Evolutionary conservation across 2,113 vertebrate genomes (phyloP).

Genomic region (Pteronura brasiliensis): DNA sequence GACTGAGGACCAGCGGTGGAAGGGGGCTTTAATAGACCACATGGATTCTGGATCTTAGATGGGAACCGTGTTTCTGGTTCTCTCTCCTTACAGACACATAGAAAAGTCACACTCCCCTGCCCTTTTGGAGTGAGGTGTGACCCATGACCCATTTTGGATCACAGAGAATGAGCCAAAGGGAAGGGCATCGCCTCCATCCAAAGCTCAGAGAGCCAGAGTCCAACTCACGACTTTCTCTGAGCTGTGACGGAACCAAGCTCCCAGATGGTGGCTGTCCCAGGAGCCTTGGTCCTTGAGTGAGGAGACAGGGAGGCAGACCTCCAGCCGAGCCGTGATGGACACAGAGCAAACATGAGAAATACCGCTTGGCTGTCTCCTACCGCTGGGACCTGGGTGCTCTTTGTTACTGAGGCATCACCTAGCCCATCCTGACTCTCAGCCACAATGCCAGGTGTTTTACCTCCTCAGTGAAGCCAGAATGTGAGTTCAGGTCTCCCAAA

Average conservation of each 20-base stretch:
- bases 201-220: background rate
- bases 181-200: fast-evolving
- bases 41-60: background rate
- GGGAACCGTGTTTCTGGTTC: background rate
- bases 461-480: background rate
- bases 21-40: background rate
- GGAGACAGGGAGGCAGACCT: background rate
- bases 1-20: background rate
- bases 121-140: background rate
- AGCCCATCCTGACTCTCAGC: background rate
- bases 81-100: background rate
- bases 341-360: background rate
- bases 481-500: background rate
- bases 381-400: too few species aligned
- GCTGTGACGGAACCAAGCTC: background rate
- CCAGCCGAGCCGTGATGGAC: fast-evolving
- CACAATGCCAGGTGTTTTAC: background rate
- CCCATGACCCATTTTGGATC: background rate
- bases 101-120: background rate
- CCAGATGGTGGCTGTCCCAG: background rate
- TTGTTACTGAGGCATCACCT: background rate
- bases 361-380: fast-evolving
- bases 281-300: background rate
- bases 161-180: background rate
- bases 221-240: background rate